Percentiles rank a stretch among this genome's conserved stretches.
These are phyloP conservation scores for Callochromis pleurospilus DNA, from an alignment of 2,113 vertebrate species.

Conservation along the genomic window DNA sequence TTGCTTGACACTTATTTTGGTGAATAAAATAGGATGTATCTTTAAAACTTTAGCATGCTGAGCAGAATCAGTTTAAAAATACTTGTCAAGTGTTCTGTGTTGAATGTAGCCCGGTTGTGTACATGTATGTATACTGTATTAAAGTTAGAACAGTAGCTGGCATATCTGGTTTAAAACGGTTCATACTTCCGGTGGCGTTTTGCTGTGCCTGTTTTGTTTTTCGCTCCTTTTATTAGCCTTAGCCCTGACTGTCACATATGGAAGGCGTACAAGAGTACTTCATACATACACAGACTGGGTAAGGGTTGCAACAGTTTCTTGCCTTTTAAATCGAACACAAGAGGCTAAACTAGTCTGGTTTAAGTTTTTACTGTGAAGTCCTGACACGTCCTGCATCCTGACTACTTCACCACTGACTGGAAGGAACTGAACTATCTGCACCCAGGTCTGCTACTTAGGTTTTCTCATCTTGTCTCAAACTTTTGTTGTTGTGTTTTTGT, in stretches of 20 bases:
- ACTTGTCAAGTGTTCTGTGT: neutral
- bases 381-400: neutral
- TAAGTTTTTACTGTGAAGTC: neutral
- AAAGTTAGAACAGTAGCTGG: conserved; percentile 8
- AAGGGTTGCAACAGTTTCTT: neutral
- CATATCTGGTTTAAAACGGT: neutral
- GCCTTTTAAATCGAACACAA: neutral
- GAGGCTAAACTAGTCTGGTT: neutral
- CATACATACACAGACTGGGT: neutral
- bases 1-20: neutral
- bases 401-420: neutral
- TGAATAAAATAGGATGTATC: neutral
- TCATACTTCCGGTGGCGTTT: neutral
- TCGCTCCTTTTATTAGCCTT: neutral
- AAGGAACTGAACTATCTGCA: neutral
- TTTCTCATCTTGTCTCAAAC: conserved; percentile 20
- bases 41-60: neutral
- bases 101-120: conserved; percentile 18
- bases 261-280: neutral
- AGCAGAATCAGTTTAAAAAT: neutral
- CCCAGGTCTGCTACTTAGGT: conserved; percentile 28
- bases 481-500: neutral
- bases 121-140: conserved; percentile 29
- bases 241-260: neutral
- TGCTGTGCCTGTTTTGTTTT: neutral